Evolutionary conservation across 2,888 invertebrate genomes (phyloP), one percentile per base, ranked within the genome.

Genomic region (Xylocampa areola): DNA sequence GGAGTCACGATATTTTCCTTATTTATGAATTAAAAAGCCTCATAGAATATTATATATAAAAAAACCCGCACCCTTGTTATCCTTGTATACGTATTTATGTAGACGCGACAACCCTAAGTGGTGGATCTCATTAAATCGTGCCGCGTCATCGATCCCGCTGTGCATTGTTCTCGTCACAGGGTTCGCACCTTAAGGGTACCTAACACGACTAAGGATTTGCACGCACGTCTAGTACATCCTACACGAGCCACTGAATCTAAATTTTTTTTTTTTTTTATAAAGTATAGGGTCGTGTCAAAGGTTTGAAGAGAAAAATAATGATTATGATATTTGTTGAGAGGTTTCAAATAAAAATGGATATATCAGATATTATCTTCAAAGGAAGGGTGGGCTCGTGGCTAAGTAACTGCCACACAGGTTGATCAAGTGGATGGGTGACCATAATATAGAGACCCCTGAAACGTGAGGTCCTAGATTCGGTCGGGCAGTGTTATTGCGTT

Each of bases 91-190:
- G 10, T 33, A 33, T 6, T 0, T 11, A 2, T 2, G 1, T n/a
- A 5, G 6, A 5, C n/a, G 44, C 6, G 27, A 2, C 58, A 65
- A 0, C 67, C 65, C 52, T 67, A 33, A 25, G 13, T 50, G 7
- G 13, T 49, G 23, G 47, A 41, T 70, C 67, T 76, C 77, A 70
- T 74, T 74, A 76, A 70, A 76, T 57, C 65, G 33, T 68, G 64
- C 59, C 77, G 65, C 73, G 16, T 40, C 70, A 70, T 65, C 50
- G 54, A 53, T 54, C 58, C 29, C 37, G 37, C 50, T 50, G 43
- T 49, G 54, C 37, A 62, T 66, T 70, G 52, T 69, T 55, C 39
- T 33, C 32, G 11, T 43, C 47, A 33, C 29, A 3, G 30, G 19
- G 23, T 40, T 52, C 27, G 17, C 17, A 33, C 37, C 37, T 68